A percentile compares a stretch with the other conserved stretches of the same genome.
phyloP scores from a whole-genome alignment of 2,113 vertebrate genomes.

The Nyctibius bracteatus region DNA sequence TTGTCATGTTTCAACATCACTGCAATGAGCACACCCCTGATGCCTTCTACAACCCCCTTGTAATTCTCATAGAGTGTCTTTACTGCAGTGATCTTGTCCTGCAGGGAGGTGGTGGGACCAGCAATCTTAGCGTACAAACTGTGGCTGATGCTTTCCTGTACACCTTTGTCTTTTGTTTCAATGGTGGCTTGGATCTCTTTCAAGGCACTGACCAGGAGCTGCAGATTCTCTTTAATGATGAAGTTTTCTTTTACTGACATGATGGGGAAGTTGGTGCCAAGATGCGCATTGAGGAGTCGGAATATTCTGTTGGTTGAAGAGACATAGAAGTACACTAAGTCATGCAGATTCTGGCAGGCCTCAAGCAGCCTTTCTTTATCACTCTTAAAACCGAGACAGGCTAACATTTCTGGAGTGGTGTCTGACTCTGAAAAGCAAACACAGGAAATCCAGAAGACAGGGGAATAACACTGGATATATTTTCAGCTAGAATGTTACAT shows the following conservation, averaged over 20 bases:
- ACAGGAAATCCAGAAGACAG: not conserved
- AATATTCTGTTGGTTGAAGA: conserved; percentile 29
- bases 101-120: not conserved
- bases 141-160: not conserved
- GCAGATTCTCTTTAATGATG: conserved; percentile 50
- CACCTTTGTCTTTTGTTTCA: not conserved
- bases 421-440: conserved; percentile 46
- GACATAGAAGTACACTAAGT: conserved; percentile 7
- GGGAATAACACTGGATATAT: not conserved
- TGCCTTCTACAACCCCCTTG: not conserved
- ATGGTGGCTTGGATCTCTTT: conserved; percentile 39
- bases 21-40: not conserved
- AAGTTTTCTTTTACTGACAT: conserved; percentile 34
- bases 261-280: conserved; percentile 23
- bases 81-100: not conserved
- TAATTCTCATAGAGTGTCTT: conserved; percentile 10
- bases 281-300: not conserved
- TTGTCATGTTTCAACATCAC: conserved; percentile 10
- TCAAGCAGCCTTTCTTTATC: conserved; percentile 20
- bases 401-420: conserved; percentile 8
- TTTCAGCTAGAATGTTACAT: not conserved
- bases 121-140: not conserved
- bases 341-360: conserved; percentile 33
- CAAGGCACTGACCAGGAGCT: conserved; percentile 38
- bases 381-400: not conserved